Evolutionary conservation across 30 jellyfish, hydroid and myxozoan genomes (phyloP).

Genomic region (Aurelia coerulea): DNA sequence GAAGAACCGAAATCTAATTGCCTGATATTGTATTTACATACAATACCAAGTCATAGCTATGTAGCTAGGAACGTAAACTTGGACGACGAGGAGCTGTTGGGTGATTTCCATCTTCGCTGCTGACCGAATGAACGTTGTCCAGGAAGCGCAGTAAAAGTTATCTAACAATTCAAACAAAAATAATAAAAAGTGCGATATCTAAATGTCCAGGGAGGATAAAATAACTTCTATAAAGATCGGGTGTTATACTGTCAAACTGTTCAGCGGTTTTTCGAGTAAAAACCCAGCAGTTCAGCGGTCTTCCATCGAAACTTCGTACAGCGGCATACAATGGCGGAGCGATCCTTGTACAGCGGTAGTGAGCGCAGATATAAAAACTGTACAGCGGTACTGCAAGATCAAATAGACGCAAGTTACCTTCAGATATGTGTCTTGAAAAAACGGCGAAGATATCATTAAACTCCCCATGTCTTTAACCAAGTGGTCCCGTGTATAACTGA

Average conservation of each 20-base stretch:
- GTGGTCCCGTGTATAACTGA: conserved; percentile 5
- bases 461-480: conserved; percentile 37
- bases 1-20: no score
- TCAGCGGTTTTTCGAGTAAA: conserved; percentile 4
- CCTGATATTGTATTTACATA: no score
- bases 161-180: no score
- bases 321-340: conserved; percentile 51
- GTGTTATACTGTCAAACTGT: background rate
- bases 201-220: no score
- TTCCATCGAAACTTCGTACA: conserved; percentile 31
- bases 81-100: no score
- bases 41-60: no score
- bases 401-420: conserved; percentile 26
- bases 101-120: no score
- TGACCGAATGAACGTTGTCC: no score
- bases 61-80: no score
- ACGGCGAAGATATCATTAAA: conserved; percentile 14
- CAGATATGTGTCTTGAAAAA: conserved; percentile 36
- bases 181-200: no score
- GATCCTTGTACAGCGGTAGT: conserved; percentile 16
- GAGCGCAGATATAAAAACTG: background rate
- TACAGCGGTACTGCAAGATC: conserved; percentile 26
- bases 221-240: no score
- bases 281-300: conserved; percentile 44
- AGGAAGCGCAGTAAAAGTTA: no score